These are phyloP conservation scores for Liposcelis brunnea DNA, from an alignment of 2,888 invertebrate species.

Conservation along the genomic window DNA sequence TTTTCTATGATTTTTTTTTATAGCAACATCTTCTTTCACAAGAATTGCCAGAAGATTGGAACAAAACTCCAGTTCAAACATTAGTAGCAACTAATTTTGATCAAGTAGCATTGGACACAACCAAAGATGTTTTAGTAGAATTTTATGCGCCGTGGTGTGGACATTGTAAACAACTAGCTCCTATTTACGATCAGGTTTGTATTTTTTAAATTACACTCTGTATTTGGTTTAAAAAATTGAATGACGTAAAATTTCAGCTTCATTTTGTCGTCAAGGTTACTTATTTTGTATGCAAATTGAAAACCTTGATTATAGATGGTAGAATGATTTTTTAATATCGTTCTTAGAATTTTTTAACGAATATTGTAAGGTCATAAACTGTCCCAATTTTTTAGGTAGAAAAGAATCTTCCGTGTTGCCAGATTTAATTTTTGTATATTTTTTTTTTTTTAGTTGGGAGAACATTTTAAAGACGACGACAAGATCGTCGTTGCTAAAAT, in stretches of 20 bases:
- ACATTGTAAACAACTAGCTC: slow-evolving; percentile 93
- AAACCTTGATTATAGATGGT: no score
- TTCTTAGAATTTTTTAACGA: not conserved
- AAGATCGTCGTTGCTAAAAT: slow-evolving; percentile 92
- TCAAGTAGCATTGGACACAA: slow-evolving; percentile 69
- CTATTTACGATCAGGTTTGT: slow-evolving; percentile 67
- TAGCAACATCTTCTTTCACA: slow-evolving; percentile 83
- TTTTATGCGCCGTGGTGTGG: slow-evolving; percentile 99
- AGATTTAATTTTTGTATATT: slow-evolving; percentile 7
- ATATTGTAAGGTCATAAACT: not conserved
- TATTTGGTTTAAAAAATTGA: no score
- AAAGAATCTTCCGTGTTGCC: not conserved
- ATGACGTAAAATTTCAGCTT: not conserved
- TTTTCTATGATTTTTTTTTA: slow-evolving; percentile 14
- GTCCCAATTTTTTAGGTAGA: not conserved
- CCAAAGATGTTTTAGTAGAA: slow-evolving; percentile 90
- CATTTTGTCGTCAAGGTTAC: not conserved
- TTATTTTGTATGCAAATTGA: no score
- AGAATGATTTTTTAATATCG: no score
- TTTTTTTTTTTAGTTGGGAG: slow-evolving; percentile 50
- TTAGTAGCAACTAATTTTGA: slow-evolving; percentile 94
- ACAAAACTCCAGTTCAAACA: slow-evolving; percentile 79
- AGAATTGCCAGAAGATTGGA: slow-evolving; percentile 93
- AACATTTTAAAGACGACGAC: slow-evolving; percentile 71
- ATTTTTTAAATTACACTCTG: not conserved